These are phyloP conservation scores for Oreotragus oreotragus DNA, from an alignment of 2,113 vertebrate genomes.

Conservation along the genomic window DNA sequence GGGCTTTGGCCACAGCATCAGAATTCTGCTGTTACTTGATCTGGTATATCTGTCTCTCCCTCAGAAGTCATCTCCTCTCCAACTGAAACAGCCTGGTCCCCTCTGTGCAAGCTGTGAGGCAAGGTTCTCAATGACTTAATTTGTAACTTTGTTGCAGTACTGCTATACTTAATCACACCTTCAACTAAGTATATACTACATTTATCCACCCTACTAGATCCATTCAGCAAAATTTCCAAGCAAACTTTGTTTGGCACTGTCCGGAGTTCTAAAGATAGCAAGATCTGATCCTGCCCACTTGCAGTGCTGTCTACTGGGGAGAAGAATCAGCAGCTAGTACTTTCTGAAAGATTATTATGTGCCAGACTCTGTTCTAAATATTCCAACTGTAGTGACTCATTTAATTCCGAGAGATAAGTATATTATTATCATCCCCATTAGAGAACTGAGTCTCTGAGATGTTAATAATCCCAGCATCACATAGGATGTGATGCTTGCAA, in stretches of 20 bases:
- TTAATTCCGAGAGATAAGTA: neutral
- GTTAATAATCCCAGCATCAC: neutral
- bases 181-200: neutral
- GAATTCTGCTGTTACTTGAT: neutral
- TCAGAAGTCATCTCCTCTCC: neutral
- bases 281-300: neutral
- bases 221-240: neutral
- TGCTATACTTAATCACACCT: neutral
- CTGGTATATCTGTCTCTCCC: neutral
- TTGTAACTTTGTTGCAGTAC: neutral
- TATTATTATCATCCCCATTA: neutral
- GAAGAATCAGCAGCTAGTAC: neutral
- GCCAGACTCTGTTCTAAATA: neutral
- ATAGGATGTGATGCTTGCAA: neutral
- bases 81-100: neutral
- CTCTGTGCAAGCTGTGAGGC: neutral
- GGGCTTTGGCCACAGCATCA: neutral
- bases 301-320: neutral
- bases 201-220: neutral
- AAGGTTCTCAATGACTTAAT: neutral
- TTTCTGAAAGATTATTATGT: neutral
- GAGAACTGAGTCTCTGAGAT: neutral
- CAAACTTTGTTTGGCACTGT: neutral
- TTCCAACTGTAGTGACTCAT: neutral
- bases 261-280: neutral